These are phyloP conservation scores for Sphecodes monilicornis DNA, from an alignment of 2,888 invertebrate genomes.

Conservation along the genomic window DNA sequence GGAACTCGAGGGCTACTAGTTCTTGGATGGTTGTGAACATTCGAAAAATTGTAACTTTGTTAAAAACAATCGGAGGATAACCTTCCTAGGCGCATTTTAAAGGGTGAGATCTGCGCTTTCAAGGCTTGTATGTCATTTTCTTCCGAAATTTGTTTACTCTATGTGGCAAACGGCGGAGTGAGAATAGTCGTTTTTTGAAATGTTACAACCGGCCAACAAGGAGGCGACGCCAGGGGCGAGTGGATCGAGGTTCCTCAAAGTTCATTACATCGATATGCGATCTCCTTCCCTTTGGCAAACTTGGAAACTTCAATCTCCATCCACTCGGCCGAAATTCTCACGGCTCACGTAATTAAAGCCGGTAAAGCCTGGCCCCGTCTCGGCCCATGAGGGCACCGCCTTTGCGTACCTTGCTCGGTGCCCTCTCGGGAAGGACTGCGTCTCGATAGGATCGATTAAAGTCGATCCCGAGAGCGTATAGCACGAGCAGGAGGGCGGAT, in stretches of 20 bases:
- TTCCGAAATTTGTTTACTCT: not conserved
- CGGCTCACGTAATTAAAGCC: conserved; percentile 69
- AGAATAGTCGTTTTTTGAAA: not conserved
- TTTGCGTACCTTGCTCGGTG: conserved; percentile 51
- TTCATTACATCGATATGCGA: conserved; percentile 64
- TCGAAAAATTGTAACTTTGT: not conserved
- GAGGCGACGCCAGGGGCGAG: not conserved
- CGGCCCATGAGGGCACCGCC: conserved; percentile 55
- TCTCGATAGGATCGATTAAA: conserved; percentile 65
- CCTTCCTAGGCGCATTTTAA: not conserved
- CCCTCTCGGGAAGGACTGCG: conserved; percentile 7
- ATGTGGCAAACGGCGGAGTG: not conserved
- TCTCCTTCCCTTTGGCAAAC: conserved; percentile 60
- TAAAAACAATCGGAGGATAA: not conserved
- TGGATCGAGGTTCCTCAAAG: conserved; percentile 32
- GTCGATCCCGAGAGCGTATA: conserved; percentile 47
- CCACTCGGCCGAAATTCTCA: conserved; percentile 66
- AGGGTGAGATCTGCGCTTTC: not conserved
- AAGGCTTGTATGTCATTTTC: fast-evolving
- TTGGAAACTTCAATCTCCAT: conserved; percentile 65
- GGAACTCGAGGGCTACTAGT: not conserved
- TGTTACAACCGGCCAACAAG: not conserved
- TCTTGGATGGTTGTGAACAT: not conserved
- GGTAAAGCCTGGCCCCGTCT: conserved; percentile 39
- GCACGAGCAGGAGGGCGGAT: conserved; percentile 24